Evolutionary conservation across 2,797 vertebrate genomes (phyloP), one percentile per base, ranked within the genome.

Genomic region (Clamator glandarius): DNA sequence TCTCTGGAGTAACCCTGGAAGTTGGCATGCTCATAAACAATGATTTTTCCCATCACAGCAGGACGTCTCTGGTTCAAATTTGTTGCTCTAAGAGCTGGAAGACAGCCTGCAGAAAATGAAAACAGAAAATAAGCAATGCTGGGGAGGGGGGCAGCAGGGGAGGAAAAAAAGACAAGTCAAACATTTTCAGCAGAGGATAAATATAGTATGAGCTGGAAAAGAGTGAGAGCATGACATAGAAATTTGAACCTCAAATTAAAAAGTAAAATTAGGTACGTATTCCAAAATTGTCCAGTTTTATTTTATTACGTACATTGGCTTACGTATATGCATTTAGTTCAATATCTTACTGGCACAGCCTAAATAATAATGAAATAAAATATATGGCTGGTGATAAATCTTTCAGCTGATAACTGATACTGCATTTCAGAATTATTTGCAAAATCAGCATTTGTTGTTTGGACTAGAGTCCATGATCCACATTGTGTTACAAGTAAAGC

Each of bases 21-120:
- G 31, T 73, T 24, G 58, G 8, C 7, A 8, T 3, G 67, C 29
- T 94, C 80, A 11, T 92, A 95, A 78, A 89, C 1, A 2, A 68
- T 92, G 24, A 90, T 94, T 76, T 75, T 95, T 25, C 89, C 89
- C 95, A 94, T 95, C 63, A 90, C n/a, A 15, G 63, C 0, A 50
- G 21, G 21, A 33, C 11, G 82, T 58, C 15, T 11, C 6, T 46
- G 17, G 21, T 26, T n/a, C 2, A 0, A 11, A 46, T 50, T 72
- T 42, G 50, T 68, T 72, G 18, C 33, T 81, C 5, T 9, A 51
- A 46, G 28, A 86, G 23, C 11, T 68, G 42, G 50, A 36, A 50
- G 29, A 25, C 44, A 84, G 39, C 54, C 95, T 95, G 35, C 26
- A 46, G 5, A 3, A 77, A 80, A 41, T 5, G 19, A 83, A 80